Evolutionary conservation across 2,797 vertebrate genomes (phyloP).

Genomic region (Lepilemur ruficaudatus): DNA sequence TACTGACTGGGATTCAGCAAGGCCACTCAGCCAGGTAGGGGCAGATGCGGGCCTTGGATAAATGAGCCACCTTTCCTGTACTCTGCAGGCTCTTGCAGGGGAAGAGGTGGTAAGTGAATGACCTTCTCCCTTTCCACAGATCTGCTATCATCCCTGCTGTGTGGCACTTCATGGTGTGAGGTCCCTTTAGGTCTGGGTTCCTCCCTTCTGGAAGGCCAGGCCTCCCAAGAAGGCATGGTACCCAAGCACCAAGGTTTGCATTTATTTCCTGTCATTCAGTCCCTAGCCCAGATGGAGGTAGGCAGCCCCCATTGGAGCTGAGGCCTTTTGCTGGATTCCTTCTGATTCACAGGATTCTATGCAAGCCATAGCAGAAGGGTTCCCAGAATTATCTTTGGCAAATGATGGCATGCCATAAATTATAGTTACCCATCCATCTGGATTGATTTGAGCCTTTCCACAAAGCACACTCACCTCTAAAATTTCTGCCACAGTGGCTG

Average conservation of each 20-base stretch:
- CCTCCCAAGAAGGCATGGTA: not conserved
- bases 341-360: not conserved
- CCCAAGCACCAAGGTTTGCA: not conserved
- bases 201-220: not conserved
- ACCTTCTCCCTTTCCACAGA: not conserved
- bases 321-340: not conserved
- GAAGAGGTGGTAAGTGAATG: not conserved
- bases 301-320: not conserved
- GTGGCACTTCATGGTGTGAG: not conserved
- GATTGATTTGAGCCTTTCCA: not conserved
- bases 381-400: not conserved
- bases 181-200: not conserved
- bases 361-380: not conserved
- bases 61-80: not conserved
- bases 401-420: not conserved
- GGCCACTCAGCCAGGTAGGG: not conserved
- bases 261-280: not conserved
- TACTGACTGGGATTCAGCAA: not conserved
- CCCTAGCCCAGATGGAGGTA: not conserved
- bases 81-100: not conserved
- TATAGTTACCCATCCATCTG: not conserved
- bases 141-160: not conserved
- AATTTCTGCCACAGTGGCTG: not conserved
- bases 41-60: not conserved
- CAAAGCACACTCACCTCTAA: not conserved